Evolutionary conservation across 2,113 vertebrate genomes (phyloP).

Genomic region (Phyllostomus discolor): DNA sequence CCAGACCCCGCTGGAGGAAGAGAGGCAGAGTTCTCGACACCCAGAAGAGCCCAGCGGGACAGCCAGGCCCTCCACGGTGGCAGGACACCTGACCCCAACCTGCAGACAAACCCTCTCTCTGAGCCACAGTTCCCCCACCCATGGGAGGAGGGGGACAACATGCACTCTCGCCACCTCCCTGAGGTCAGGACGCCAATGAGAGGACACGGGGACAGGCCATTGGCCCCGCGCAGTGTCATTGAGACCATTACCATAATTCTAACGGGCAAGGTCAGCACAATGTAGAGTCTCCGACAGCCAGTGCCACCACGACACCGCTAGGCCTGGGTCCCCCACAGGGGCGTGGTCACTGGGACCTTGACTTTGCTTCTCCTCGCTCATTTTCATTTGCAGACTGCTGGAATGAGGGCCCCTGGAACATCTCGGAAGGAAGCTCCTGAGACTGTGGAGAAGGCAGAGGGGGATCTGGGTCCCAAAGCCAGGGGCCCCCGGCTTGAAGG

Average conservation of each 20-base stretch:
- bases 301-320: accelerated
- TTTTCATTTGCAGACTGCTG: not conserved
- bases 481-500: not conserved
- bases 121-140: not conserved
- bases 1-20: not conserved
- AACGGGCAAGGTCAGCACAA: accelerated
- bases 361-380: not conserved
- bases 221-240: not conserved
- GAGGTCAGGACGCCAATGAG: not conserved
- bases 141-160: not conserved
- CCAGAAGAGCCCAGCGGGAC: accelerated
- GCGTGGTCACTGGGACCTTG: accelerated
- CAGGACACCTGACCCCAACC: no score
- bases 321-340: accelerated
- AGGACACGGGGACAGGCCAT: accelerated
- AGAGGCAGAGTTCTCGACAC: no score
- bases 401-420: not conserved
- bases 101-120: not conserved
- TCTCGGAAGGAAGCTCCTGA: not conserved
- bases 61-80: accelerated
- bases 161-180: not conserved
- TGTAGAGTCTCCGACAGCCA: not conserved
- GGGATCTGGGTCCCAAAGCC: not conserved
- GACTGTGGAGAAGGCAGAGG: not conserved
- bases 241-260: accelerated